A percentile compares a stretch with the other conserved stretches of the same genome.
Conservation (phyloP, 2,888 invertebrate species). For the Callinectes sapidus region DNA sequence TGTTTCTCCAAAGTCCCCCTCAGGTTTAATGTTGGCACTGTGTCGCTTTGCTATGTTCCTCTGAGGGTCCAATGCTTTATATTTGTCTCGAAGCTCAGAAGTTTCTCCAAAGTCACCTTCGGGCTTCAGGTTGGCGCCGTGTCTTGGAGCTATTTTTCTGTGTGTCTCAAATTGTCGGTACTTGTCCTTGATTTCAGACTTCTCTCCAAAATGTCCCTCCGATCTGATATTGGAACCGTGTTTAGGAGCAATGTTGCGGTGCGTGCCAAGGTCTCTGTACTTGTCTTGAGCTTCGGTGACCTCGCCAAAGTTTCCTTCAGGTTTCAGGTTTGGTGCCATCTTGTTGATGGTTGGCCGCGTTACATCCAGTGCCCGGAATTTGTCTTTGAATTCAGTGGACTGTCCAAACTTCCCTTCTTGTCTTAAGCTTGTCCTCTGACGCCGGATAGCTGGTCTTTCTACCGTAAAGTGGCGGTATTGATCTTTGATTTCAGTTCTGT, state of each 20-base stretch:
- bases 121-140: constrained; percentile 56
- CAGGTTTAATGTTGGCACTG: constrained; percentile 57
- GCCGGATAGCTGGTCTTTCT: constrained; percentile 50
- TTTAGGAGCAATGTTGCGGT: constrained; percentile 62
- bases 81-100: constrained; percentile 67
- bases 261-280: constrained; percentile 53
- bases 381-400: constrained; percentile 60
- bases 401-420: constrained; percentile 62
- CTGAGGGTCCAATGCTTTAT: constrained; percentile 40
- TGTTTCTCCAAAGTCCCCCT: constrained; percentile 64
- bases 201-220: constrained; percentile 61
- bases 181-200: constrained; percentile 68
- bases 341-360: constrained; percentile 47
- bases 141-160: constrained; percentile 61
- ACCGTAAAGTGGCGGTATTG: constrained; percentile 53
- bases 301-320: constrained; percentile 65
- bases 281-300: constrained; percentile 62
- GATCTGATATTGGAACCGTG: constrained; percentile 49
- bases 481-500: constrained; percentile 53
- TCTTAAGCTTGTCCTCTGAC: constrained; percentile 51
- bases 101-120: constrained; percentile 68
- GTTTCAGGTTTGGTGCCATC: constrained; percentile 48
- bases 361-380: constrained; percentile 42
- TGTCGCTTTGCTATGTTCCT: constrained; percentile 70
- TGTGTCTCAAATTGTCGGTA: constrained; percentile 53